Percentiles rank a stretch among this genome's conserved stretches.
phyloP scores from a whole-genome alignment of 2,888 invertebrate genomes.

The Oscheius sp. region DNA sequence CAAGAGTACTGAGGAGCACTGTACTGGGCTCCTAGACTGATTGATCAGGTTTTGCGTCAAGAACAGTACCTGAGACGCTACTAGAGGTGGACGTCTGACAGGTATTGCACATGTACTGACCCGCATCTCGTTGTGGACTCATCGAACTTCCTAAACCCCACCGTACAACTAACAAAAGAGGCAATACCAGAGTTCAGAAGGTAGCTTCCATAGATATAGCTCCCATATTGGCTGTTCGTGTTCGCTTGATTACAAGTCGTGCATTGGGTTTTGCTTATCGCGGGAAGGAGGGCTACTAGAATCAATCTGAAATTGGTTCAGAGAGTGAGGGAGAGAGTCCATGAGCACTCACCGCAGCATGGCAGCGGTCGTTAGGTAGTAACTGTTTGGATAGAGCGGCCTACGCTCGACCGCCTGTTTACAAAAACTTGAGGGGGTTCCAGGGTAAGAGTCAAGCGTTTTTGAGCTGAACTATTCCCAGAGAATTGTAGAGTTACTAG shows the following conservation, averaged over 20 bases:
- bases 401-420: conserved; percentile 14
- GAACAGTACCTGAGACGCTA: neutral
- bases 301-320: neutral
- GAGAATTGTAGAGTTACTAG: too few species aligned
- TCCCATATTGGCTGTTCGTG: neutral
- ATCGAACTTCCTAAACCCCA: neutral
- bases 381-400: conserved; percentile 34
- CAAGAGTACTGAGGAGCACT: conserved; percentile 10
- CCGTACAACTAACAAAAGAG: too few species aligned
- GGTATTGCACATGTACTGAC: conserved; percentile 18
- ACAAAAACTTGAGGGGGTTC: conserved; percentile 34
- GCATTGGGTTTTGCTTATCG: conserved; percentile 3
- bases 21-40: conserved; percentile 1
- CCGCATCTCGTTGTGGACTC: neutral
- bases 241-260: conserved; percentile 6
- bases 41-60: too few species aligned
- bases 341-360: conserved; percentile 9
- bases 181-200: too few species aligned
- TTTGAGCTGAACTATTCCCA: too few species aligned
- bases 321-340: neutral
- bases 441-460: conserved; percentile 9
- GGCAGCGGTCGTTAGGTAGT: conserved; percentile 25
- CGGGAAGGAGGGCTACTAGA: neutral
- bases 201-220: too few species aligned
- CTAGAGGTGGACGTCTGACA: conserved; percentile 2